Base-by-base conservation (phyloP, 2,113 vertebrate genomes). In the Taxidea taxus region DNA sequence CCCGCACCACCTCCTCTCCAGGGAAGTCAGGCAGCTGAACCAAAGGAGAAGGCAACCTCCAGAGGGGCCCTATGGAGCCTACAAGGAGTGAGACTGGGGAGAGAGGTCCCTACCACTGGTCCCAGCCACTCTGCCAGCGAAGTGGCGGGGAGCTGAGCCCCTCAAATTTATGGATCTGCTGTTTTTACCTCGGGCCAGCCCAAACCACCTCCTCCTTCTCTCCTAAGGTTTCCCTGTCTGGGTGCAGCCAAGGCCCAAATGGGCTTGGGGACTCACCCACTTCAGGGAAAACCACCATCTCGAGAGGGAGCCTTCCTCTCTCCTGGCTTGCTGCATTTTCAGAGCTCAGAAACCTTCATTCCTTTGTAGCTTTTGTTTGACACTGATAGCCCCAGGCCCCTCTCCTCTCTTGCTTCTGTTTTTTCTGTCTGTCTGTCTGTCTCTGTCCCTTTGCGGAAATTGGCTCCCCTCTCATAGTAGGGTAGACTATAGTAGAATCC, bases 21-120 rank as follows among this genome's bases (percentile, higher is more conserved):
- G 83, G 95, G 87, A 94, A 96, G 91, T 89, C 74, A 92, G 88
- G 94, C 87, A 89, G 78, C 84, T 42, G 44, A 93, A 88, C 70
- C 14, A 13, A 91, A 47, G 62, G 58, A 95, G 62, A 72, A 37
- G 74, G 66, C 83, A 95, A 85, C 60, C 54, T 66, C n/a, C 29
- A 95, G 60, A 95, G 60, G 62, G 86, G 83, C 86, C 82, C 84
- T 7, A n/a, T 25, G 58, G 72, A 93, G 72, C 70, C 85, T 81
- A 72, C 37, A 97, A 72, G 49, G 91, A 74, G 80, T 72, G 10
- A 64, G 86, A 92, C 51, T 66, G 77, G 82, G 85, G 54, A 66
- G 62, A 85, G 81, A 60, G 58, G 58, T 60, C 58, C 58, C 25
- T 4, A 10, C 25, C 58, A 27, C 82, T 82, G 58, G 60, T 64